These are phyloP conservation scores for Casuarius casuarius DNA, from an alignment of 2,113 vertebrate species.

Conservation along the genomic window DNA sequence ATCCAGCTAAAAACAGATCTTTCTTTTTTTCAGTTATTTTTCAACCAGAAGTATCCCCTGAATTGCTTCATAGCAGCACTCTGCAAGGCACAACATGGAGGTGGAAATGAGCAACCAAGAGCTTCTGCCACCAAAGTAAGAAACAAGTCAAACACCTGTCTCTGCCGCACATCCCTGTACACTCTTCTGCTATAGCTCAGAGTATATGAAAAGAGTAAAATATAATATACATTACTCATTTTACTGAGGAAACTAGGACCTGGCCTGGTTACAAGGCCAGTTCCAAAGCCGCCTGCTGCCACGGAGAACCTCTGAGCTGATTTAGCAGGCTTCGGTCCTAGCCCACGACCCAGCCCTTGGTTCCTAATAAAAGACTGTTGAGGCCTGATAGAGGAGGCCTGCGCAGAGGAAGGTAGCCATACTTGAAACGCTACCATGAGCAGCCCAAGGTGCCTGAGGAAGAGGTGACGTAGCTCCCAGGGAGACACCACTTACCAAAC, in stretches of 20 bases:
- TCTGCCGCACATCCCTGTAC: neutral
- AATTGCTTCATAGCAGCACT: neutral
- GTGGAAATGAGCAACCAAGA: neutral
- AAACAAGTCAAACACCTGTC: neutral
- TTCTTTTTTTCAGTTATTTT: neutral
- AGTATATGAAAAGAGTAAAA: neutral
- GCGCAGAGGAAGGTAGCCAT: neutral
- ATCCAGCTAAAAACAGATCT: neutral
- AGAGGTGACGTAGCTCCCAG: neutral
- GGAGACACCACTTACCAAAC: neutral
- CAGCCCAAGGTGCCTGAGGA: neutral
- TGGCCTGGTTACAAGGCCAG: neutral
- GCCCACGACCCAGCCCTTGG: neutral
- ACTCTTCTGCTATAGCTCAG: neutral
- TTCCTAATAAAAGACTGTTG: neutral
- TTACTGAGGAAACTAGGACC: neutral
- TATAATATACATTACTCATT: neutral
- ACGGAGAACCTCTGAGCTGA: fast-evolving
- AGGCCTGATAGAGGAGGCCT: neutral
- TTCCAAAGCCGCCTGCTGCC: neutral
- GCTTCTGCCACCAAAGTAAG: neutral
- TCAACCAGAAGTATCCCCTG: neutral
- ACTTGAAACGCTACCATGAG: neutral
- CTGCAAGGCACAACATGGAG: neutral
- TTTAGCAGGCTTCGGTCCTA: neutral